Evolutionary conservation across 1,140 invertebrate genomes (phyloP), one percentile per base, ranked within the genome.

Genomic region (Proctacanthus coquilletti): DNA sequence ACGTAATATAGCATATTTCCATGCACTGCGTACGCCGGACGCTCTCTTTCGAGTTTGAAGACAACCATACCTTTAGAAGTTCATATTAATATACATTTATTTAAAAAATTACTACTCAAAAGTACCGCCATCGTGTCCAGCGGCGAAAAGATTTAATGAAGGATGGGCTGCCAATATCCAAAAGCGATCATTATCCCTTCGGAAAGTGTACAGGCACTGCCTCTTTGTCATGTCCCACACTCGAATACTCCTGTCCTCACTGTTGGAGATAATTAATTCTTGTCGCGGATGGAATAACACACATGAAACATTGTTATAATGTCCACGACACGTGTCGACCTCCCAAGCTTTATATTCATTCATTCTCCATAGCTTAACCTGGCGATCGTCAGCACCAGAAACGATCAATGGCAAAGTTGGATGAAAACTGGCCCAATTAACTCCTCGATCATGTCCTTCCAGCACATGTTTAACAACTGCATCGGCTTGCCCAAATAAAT

Each of bases 191-290:
- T 96, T 80, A 56, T 99, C 95, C 35, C 94, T 71, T 9, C 88
- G 66, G 65, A 95, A 96, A 4, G 93, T 96, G 49, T 97, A 84
- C 9, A 99, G 62, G 53, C 91, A 96, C n/a, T 85, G 88, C 21
- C 94, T 70, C 64, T 98, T 98, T 11, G 84, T 84, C 83, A 98
- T 89, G 61, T 98, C 95, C 96, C 96, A 99, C 2, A 99, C 88
- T 5, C 94, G 68, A 47, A 99, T 96, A 51, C 84, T 93, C 60
- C 92, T 95, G 63, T 99, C 96, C 59, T 99, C 96, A 30, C 91
- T 87, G 63, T 98, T 98, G 19, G 89, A 95, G 5, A 99, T 64
- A 45, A 99, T 95, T 5, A 97, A 65, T 53, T 99, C 96, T 63
- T 97, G 89, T 13, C 89, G 70, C 1, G 95, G 94, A 66, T 98